These are phyloP conservation scores for Montipora sp. DNA, from an alignment of 64 coral and sea anemone species.

Conservation along the genomic window DNA sequence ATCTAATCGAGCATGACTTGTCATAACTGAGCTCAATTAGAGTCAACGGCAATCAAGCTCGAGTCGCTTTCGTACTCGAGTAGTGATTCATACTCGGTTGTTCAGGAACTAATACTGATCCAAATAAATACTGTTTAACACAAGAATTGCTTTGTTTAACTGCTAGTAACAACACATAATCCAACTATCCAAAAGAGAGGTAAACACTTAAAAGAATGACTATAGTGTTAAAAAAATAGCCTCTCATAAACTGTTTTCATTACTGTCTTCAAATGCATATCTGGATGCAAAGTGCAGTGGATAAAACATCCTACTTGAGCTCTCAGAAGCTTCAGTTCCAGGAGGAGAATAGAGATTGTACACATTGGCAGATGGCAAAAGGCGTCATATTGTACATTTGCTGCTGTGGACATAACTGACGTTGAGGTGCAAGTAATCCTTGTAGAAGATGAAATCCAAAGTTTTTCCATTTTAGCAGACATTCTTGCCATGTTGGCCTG, in stretches of 20 bases:
- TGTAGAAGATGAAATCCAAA: slow-evolving; percentile 14
- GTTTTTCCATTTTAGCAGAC: slow-evolving; percentile 34
- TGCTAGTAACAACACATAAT: neutral
- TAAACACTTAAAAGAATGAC: neutral
- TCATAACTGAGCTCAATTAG: no score
- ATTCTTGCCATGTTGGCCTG: slow-evolving; percentile 24
- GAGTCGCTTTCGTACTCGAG: no score
- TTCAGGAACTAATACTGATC: no score
- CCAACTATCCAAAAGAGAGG: neutral
- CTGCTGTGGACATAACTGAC: neutral
- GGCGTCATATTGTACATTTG: slow-evolving; percentile 4
- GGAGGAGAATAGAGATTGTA: neutral
- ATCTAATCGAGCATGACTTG: no score
- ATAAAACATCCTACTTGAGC: neutral
- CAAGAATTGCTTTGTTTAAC: neutral
- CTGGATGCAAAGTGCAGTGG: neutral
- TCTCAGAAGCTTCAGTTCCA: neutral
- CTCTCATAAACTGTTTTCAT: neutral
- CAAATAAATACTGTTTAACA: neutral
- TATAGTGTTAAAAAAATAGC: neutral
- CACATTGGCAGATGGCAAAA: neutral
- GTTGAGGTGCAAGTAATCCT: slow-evolving; percentile 27
- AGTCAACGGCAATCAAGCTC: no score
- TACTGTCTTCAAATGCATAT: neutral
- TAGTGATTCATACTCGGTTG: no score